Evolutionary conservation across 2,113 vertebrate genomes (phyloP).

Genomic region (Chroicocephalus ridibundus): DNA sequence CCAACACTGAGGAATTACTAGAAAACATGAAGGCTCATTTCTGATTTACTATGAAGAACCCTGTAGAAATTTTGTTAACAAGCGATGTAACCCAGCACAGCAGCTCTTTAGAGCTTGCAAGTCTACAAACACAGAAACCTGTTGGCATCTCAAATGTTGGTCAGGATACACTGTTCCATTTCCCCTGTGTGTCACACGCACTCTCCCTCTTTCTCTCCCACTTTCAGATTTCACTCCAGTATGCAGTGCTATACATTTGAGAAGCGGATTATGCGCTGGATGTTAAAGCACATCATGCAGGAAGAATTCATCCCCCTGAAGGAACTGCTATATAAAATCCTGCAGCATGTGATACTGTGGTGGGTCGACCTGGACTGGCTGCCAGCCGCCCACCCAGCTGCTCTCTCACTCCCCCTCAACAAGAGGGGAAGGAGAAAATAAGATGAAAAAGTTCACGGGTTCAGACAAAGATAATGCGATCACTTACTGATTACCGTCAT

Average conservation of each 20-base stretch:
- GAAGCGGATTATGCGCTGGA: background rate
- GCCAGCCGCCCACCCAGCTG: background rate
- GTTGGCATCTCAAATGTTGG: background rate
- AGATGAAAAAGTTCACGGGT: background rate
- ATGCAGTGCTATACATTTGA: background rate
- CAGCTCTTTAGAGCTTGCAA: background rate
- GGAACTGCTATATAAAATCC: background rate
- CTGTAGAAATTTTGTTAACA: background rate
- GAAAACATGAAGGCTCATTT: background rate
- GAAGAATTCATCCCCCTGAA: background rate
- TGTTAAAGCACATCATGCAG: background rate
- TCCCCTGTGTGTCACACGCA: accelerated
- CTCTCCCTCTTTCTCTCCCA: background rate
- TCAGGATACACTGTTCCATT: background rate
- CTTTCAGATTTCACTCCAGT: background rate
- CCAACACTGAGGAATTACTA: background rate
- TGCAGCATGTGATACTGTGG: background rate
- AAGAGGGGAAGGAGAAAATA: background rate
- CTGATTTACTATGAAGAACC: background rate
- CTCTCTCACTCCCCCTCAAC: background rate
- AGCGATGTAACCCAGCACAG: background rate
- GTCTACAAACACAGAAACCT: background rate
- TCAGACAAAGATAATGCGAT: background rate
- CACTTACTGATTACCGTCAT: background rate
- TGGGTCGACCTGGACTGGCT: background rate